Base-by-base conservation (phyloP, 2,113 vertebrate genomes). In the Thomomys bottae region DNA sequence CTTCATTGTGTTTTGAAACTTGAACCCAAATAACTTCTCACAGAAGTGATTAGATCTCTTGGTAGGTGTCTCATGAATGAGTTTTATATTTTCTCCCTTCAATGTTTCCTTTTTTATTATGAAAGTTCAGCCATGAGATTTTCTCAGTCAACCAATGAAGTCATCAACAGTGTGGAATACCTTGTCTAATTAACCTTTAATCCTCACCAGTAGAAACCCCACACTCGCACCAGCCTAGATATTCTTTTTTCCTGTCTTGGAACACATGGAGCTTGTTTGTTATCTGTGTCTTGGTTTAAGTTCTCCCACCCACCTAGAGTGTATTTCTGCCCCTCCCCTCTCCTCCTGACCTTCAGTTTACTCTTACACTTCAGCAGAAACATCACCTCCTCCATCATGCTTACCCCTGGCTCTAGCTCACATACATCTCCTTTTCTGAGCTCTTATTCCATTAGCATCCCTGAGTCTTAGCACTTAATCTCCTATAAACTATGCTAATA, bases 401-500 rank as follows among this genome's bases (percentile, higher is more conserved):
- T 87, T 68, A 24, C 38, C 49, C 71, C 28, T 45, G 32, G 59
- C 79, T 73, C 45, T n/a, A 77, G 3, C 28, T 59, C 71, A 91
- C 24, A 85, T 67, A 59, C 63, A 77, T 36, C 88, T 81, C 64
- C 42, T 91, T 76, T 93, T n/a, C 88, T 30, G 64, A 78, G 75
- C 68, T 81, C 49, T 88, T 83, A 57, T 89, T 93, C 78, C 90
- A 88, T 91, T 73, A 94, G 78, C 24, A 26, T 61, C 10, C 63
- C 81, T 87, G 38, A 84, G 90, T 93, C 63, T 94, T 81, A 87
- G 90, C 88, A 78, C 90, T 81, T 94, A 91, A 94, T 95, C 70
- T 77, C 36, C 85, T 91, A 59, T 89, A 87, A 94, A 73, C 82
- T 70, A 89, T 68, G 77, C 67, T 94, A 84, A 91, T 91, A 91